Evolutionary conservation across 2,888 invertebrate genomes (phyloP), one percentile per base, ranked within the genome.

Genomic region (Sepioteuthis lessoniana): DNA sequence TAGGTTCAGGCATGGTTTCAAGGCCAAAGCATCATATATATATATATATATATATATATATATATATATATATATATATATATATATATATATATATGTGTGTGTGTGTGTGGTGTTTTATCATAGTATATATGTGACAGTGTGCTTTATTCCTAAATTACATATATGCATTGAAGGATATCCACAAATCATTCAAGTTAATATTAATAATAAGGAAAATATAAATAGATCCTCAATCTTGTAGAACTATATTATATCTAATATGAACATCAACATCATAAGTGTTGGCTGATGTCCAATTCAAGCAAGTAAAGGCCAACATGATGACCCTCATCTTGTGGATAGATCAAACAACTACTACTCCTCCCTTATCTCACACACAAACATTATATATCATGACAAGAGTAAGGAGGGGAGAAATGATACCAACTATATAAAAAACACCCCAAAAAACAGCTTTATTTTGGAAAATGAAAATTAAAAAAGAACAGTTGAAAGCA

Each of bases 341-440:
- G 76, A 35, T 76, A 76, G 35, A 35, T 55, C 55, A 76, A 76
- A 76, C 13, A 35, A 13, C 0, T 4, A 8, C 4, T 3, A 16
- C 13, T 60, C 25, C 31, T 3, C 8, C n/a, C n/a, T n/a, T 1
- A n/a, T 76, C n/a, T 35, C n/a, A 16, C n/a, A 76, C 13, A 35
- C n/a, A 76, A 0, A 76, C 1, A n/a, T 0, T n/a, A 1, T 8
- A 2, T 7, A 13, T n/a, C 8, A n/a, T 13, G 7, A 10, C 8
- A 10, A n/a, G n/a, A n/a, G 13, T 8, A 76, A 60, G 55, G 55
- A 25, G 21, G 55, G 25, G 25, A 25, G 55, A 25, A 25, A n/a
- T n/a, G n/a, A n/a, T n/a, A n/a, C n/a, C 31, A n/a, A 76, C 8
- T 21, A 25, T 76, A 35, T 35, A 21, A 35, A 16, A n/a, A 16